Conservation (phyloP, 2,113 vertebrate genomes). For the Fukomys damarensis region DNA sequence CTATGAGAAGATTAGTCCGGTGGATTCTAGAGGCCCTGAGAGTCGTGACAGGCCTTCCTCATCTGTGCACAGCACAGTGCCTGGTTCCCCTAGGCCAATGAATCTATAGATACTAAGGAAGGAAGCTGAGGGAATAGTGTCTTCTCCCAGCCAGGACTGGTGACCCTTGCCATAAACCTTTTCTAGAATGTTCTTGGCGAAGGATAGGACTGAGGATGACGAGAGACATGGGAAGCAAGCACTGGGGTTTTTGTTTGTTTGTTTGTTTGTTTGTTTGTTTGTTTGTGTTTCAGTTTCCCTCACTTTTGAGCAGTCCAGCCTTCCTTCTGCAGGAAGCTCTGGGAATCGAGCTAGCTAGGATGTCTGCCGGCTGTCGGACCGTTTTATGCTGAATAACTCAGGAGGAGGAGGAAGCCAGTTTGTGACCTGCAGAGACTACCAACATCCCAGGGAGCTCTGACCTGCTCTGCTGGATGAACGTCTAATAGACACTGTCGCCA, state of each 20-base stretch:
- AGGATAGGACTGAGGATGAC: background rate
- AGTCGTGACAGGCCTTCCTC: fast-evolving
- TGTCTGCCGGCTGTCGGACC: background rate
- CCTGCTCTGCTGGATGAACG: background rate
- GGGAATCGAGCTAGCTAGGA: background rate
- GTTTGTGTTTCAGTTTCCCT: background rate
- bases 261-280: no score
- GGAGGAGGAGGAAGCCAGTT: background rate
- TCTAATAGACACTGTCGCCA: background rate
- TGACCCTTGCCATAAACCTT: background rate
- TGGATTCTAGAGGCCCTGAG: no score
- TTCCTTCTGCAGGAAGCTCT: background rate
- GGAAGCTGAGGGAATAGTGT: fast-evolving
- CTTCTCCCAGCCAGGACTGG: background rate
- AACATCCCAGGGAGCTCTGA: background rate
- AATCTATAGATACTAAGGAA: background rate
- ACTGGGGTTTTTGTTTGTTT: background rate
- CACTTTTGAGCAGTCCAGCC: background rate
- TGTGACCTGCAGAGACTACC: background rate
- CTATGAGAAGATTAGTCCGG: no score
- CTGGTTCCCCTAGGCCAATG: background rate
- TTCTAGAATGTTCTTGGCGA: background rate
- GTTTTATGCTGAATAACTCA: background rate
- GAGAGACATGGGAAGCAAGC: background rate
- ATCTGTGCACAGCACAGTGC: background rate